Conservation (phyloP, 2,888 invertebrate species). For the Smittia sp. region DNA sequence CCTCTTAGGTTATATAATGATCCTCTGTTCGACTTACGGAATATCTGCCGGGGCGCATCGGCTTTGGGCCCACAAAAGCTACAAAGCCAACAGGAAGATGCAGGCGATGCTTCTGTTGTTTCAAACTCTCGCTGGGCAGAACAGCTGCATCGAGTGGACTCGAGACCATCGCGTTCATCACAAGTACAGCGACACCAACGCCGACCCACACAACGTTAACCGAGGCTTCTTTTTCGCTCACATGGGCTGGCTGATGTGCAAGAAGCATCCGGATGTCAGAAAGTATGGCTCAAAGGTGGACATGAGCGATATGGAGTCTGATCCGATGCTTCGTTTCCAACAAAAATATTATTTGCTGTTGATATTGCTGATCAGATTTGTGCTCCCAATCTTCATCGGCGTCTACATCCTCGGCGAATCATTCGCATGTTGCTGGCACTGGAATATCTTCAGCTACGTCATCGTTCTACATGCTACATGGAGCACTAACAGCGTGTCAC, state of each 20-base stretch:
- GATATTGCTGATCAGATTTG: conserved; percentile 52
- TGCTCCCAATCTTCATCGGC: background rate
- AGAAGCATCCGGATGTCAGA: conserved; percentile 28
- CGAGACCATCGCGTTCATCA: conserved; percentile 57
- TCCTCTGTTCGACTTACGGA: too few relatives aligned
- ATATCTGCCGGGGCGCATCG: conserved; percentile 10
- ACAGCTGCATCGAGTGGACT: conserved; percentile 61
- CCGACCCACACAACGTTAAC: conserved; percentile 17
- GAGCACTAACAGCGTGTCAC: conserved; percentile 7
- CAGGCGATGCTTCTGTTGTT: background rate
- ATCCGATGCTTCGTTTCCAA: conserved; percentile 14
- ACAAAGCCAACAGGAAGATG: conserved; percentile 6
- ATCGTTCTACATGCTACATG: background rate
- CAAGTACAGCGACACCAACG: conserved; percentile 28
- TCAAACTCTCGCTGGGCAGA: conserved; percentile 51
- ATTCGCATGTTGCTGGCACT: background rate
- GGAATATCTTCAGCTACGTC: background rate
- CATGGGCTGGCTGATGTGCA: conserved; percentile 26
- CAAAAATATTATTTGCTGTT: conserved; percentile 62
- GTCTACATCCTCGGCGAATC: background rate
- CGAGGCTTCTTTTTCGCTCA: conserved; percentile 31
- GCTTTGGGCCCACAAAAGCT: conserved; percentile 21
- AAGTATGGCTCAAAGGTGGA: conserved; percentile 1
- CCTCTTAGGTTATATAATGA: too few relatives aligned
- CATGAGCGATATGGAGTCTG: conserved; percentile 21